A percentile compares a stretch with the other conserved stretches of the same genome.
Conservation (phyloP, 2,888 invertebrate species). For the Eupithecia tripunctaria region DNA sequence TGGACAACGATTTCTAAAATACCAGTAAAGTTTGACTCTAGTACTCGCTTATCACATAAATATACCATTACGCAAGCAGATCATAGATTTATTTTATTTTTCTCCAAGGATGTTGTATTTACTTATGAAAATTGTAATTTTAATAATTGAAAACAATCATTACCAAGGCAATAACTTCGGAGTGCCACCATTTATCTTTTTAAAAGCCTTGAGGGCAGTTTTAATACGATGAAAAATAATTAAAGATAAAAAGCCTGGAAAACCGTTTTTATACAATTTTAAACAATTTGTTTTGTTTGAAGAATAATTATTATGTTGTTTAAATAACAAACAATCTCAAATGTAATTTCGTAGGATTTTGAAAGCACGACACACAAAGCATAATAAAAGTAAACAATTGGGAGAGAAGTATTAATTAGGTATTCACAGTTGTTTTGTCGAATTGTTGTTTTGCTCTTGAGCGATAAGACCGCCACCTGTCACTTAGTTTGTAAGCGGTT, state of each 20-base stretch:
- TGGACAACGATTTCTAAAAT: no score
- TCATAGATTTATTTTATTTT: not conserved
- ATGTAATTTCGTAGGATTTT: not conserved
- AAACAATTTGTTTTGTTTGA: not conserved
- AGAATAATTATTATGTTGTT: not conserved
- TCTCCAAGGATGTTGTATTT: not conserved
- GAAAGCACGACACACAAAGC: not conserved
- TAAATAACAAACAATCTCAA: not conserved
- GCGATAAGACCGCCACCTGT: no score
- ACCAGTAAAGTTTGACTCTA: no score
- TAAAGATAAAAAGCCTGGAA: not conserved
- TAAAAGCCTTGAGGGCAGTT: conserved; percentile 59
- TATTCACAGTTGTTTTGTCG: no score
- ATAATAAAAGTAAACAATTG: not conserved
- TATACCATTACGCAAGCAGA: no score
- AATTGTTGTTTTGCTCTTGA: no score
- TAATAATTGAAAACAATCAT: conserved; percentile 12
- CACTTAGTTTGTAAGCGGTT: no score
- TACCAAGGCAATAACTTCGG: conserved; percentile 6
- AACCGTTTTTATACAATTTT: not conserved
- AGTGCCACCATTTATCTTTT: conserved; percentile 58
- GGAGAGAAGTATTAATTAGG: not conserved
- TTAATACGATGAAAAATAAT: conserved; percentile 45
- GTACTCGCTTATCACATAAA: no score
- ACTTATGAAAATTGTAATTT: not conserved